Evolutionary conservation across 2,888 invertebrate genomes (phyloP).

Genomic region (Temnothorax unifasciatus): DNA sequence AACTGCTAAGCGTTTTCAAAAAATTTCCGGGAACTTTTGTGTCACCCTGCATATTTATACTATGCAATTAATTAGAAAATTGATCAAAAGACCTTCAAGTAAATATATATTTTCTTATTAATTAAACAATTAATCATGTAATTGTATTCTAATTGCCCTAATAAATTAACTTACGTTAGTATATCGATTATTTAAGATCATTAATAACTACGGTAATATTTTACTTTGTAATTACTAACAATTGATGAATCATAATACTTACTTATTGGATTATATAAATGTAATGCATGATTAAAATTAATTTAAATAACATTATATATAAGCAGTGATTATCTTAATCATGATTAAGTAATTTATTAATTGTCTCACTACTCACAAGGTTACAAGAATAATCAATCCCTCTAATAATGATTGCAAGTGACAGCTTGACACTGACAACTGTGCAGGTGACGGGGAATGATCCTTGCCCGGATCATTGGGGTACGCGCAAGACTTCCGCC

Average conservation of each 20-base stretch:
- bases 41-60: no score
- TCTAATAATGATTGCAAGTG: not conserved
- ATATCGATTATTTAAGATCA: not conserved
- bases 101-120: not conserved
- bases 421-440: slow-evolving; percentile 19
- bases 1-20: no score
- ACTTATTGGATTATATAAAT: not conserved
- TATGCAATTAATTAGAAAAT: no score
- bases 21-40: no score
- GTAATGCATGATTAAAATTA: not conserved
- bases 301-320: not conserved
- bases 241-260: not conserved
- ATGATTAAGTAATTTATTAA: not conserved
- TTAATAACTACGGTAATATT: not conserved
- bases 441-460: no score
- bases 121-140: not conserved
- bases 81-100: not conserved
- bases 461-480: no score
- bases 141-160: not conserved
- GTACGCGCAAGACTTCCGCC: not conserved
- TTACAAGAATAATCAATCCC: slow-evolving; percentile 10
- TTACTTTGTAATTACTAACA: not conserved
- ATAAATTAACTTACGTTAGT: not conserved
- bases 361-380: not conserved
- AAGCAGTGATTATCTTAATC: no score